Conservation (phyloP, 1,140 invertebrate genomes). For the Berghia stephanieae region DNA sequence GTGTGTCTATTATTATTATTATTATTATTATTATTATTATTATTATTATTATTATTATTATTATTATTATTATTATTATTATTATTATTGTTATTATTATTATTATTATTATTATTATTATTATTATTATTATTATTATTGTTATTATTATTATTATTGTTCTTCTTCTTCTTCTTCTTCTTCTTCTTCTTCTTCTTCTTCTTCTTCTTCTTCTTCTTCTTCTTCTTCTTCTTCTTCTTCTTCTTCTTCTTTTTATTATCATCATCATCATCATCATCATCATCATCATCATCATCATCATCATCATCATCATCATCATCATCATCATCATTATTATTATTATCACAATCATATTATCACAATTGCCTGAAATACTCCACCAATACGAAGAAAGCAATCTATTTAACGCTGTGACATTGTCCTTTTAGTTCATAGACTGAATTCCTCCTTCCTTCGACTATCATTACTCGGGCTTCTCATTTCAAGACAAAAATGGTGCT, state of each 20-base stretch:
- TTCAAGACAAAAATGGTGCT: background rate
- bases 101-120: no score
- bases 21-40: no score
- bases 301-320: background rate
- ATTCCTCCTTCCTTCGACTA: background rate
- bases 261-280: constrained; percentile 14
- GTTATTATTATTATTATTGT: background rate
- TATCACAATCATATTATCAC: background rate
- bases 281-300: background rate
- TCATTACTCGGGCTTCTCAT: background rate
- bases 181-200: background rate
- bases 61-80: no score
- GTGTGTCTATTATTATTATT: no score
- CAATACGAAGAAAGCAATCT: background rate
- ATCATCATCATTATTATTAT: background rate
- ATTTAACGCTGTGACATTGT: background rate
- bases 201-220: background rate
- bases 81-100: no score
- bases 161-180: background rate
- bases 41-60: no score
- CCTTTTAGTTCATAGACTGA: background rate
- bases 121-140: background rate
- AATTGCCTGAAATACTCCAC: background rate
- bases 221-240: constrained; percentile 1
- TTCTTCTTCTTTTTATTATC: background rate